Conservation (phyloP, 2,888 invertebrate genomes). For the Kryphioiulus occultus region DNA sequence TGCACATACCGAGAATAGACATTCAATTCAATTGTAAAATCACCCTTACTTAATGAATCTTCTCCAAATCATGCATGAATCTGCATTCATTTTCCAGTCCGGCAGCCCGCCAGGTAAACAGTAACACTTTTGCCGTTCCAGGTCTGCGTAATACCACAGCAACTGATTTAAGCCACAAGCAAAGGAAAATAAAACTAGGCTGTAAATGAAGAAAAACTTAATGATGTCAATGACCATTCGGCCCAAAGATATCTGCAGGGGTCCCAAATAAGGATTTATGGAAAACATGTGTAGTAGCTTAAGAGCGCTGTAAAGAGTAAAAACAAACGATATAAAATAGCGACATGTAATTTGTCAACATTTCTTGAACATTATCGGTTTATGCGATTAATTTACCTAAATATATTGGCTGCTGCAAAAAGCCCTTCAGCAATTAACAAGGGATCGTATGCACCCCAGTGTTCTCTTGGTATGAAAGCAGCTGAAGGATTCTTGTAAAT, state of each 20-base stretch:
- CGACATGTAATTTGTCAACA: neutral
- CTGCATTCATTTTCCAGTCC: slow-evolving; percentile 78
- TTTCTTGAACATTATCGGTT: neutral
- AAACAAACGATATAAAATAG: slow-evolving; percentile 13
- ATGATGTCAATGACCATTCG: slow-evolving; percentile 76
- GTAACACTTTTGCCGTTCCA: slow-evolving; percentile 83
- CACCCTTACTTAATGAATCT: slow-evolving; percentile 77
- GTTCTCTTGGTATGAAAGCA: slow-evolving; percentile 79
- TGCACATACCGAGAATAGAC: too few species aligned
- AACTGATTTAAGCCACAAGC: slow-evolving; percentile 79
- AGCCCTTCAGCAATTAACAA: slow-evolving; percentile 91
- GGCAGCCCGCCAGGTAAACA: slow-evolving; percentile 74
- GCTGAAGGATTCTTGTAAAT: slow-evolving; percentile 60
- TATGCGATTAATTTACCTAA: slow-evolving; percentile 68
- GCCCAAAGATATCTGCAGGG: slow-evolving; percentile 89
- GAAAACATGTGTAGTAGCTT: slow-evolving; percentile 92
- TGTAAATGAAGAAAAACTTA: slow-evolving; percentile 90
- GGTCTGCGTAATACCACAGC: slow-evolving; percentile 69
- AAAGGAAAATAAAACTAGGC: slow-evolving; percentile 86
- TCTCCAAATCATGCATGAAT: slow-evolving; percentile 85
- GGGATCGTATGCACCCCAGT: slow-evolving; percentile 93
- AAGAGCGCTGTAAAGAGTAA: slow-evolving; percentile 74
- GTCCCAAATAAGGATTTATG: slow-evolving; percentile 91
- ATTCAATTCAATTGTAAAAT: neutral
- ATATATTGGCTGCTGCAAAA: slow-evolving; percentile 94